phyloP scores from a whole-genome alignment of 2,888 invertebrate genomes.

The Drosophila leonis region DNA sequence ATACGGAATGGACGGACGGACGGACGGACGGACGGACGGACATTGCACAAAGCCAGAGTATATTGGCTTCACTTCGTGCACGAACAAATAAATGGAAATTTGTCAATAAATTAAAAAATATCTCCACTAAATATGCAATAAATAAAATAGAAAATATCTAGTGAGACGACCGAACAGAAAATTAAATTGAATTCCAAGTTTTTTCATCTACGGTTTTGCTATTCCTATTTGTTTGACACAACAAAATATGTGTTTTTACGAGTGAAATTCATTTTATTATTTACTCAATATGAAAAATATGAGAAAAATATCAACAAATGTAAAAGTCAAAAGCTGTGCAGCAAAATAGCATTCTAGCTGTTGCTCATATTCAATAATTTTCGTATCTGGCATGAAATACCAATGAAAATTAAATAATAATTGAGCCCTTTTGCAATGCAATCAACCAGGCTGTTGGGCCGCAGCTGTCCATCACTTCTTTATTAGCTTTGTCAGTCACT shows the following conservation, averaged over 20 bases:
- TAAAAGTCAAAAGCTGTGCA: background rate
- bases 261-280: background rate
- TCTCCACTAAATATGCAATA: constrained; percentile 7
- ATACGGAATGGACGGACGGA: background rate
- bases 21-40: background rate
- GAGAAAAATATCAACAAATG: background rate
- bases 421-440: background rate
- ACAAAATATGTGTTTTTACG: background rate
- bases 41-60: background rate
- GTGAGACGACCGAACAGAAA: background rate
- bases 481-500: constrained; percentile 1
- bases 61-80: background rate
- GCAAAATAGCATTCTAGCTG: background rate
- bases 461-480: background rate
- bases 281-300: background rate
- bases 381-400: background rate
- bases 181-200: constrained; percentile 1
- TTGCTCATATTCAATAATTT: background rate
- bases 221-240: background rate
- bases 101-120: constrained; percentile 6
- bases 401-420: constrained; percentile 1
- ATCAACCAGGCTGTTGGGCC: background rate
- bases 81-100: background rate
- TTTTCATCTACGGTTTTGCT: background rate
- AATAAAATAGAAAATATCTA: constrained; percentile 5